A percentile compares a stretch with the other conserved stretches of the same genome.
Evolutionary conservation across 1,140 invertebrate species (phyloP).

Genomic region (Helicoverpa zea): DNA sequence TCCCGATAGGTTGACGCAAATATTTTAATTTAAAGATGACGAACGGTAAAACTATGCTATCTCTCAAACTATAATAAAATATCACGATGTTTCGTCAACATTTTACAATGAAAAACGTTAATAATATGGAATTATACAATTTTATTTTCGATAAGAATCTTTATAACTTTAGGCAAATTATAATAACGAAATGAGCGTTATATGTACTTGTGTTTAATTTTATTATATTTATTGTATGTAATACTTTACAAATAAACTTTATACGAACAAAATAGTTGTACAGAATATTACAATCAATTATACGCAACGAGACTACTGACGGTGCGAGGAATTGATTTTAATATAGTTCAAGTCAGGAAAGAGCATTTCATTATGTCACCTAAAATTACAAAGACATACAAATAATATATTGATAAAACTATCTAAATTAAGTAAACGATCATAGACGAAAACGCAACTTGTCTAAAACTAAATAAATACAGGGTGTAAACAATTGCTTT

Average conservation of each 20-base stretch:
- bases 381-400: slow-evolving; percentile 53
- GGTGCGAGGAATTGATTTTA: not conserved
- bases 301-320: not conserved
- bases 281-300: not conserved
- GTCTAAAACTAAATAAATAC: slow-evolving; percentile 69
- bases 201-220: not conserved
- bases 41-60: not conserved
- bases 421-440: slow-evolving; percentile 54
- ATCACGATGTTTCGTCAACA: slow-evolving; percentile 25
- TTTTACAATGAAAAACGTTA: slow-evolving; percentile 35
- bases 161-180: slow-evolving; percentile 45
- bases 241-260: not conserved
- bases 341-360: not conserved
- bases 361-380: not conserved
- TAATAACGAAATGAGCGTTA: not conserved
- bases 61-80: not conserved
- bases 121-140: slow-evolving; percentile 50
- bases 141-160: slow-evolving; percentile 42
- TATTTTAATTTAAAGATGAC: slow-evolving; percentile 13
- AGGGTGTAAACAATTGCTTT: slow-evolving; percentile 70
- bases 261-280: not conserved
- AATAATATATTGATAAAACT: slow-evolving; percentile 48
- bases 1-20: not conserved
- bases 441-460: slow-evolving; percentile 53
- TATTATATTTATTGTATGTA: not conserved